Evolutionary conservation across 2,888 invertebrate genomes (phyloP), one percentile per base, ranked within the genome.

Genomic region (Caenorhabditis sp.): DNA sequence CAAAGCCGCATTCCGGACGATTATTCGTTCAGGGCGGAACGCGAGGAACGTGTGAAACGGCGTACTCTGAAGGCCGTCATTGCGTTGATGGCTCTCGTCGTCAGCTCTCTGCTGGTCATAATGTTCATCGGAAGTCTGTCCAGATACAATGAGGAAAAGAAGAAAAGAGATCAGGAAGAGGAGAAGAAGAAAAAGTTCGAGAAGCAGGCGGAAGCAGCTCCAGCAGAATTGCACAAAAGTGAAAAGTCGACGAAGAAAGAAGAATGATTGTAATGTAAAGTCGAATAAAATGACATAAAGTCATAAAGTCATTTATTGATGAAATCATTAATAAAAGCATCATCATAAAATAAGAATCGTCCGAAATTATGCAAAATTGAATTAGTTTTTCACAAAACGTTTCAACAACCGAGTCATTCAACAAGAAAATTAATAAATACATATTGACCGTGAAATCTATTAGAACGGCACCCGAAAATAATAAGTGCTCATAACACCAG

Each of bases 1-100:
- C 41, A 45, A n/a, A 62, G 63, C 11, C 39, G 63, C 9, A 75
- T 75, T 45, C 75, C 75, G 0, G 62, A 62, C 17, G 68, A 75
- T 2, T 75, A 68, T 68, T 56, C 75, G 13, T 56, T 56, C 8
- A 48, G 32, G 17, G 68, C 61, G 32, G 70, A 70, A 53, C 41
- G 63, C 26, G 56, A 63, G 32, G 53, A 63, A 27, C 43, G 53
- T 0, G 13, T 53, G 39, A 56, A 63, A 15, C 68, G 56, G 15
- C 50, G 70, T 11, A 70, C 43, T 0, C 39, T 63, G 35, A 52
- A 65, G 58, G 75, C 75, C 0, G 26, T 70, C 6, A 68, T 68
- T 22, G 56, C 75, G 13, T 32, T 76, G 30, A 50, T 76, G 56
- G 48, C 26, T 0, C 32, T 76, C 0, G 45, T 45, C 11, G 39